Evolutionary conservation across 2,113 vertebrate genomes (phyloP), one percentile per base, ranked within the genome.

Genomic region (Caranx ignobilis): DNA sequence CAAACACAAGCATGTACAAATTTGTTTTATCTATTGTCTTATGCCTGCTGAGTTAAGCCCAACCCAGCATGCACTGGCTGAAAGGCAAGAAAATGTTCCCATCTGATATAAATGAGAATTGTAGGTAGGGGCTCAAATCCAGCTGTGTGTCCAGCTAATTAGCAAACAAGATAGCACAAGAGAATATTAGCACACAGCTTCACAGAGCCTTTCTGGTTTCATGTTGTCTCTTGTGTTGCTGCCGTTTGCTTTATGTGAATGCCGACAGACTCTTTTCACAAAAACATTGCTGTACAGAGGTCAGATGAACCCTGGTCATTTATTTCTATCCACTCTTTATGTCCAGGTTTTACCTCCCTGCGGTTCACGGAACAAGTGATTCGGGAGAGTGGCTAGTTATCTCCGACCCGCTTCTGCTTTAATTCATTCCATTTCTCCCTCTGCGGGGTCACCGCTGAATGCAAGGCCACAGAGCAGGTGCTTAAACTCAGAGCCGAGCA

Each of bases 341-440:
- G 18, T 66, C 55, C 72, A 59, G 61, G 35, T 69, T 83, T 62
- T 72, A 55, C 71, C 48, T 70, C 6, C 35, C 69, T 52, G 65
- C n/a, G 78, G 77, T 86, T 88, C 79, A 62, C 32, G 43, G 57
- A 70, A 72, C 63, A 65, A 83, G 70, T 45, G 81, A 86, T 56
- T 85, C 76, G 15, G 64, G 59, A 52, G 77, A 79, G 86, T 43
- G 35, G 81, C 76, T 83, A 56, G 73, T 87, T 74, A 83, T 84
- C 71, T 79, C 79, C 83, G 79, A 82, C 69, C 78, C 84, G 79
- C 80, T 56, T 75, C 54, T 48, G 41, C 81, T 87, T 76, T 88
- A 87, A 90, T 84, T 89, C 76, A 85, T 87, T 87, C 76, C 57
- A 91, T 89, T 88, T 65, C 43, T 90, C 83, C 85, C 81, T 79